Percentiles rank a stretch among this genome's conserved stretches.
Conservation (phyloP, 2,888 invertebrate genomes). For the Diloba caeruleocephala region DNA sequence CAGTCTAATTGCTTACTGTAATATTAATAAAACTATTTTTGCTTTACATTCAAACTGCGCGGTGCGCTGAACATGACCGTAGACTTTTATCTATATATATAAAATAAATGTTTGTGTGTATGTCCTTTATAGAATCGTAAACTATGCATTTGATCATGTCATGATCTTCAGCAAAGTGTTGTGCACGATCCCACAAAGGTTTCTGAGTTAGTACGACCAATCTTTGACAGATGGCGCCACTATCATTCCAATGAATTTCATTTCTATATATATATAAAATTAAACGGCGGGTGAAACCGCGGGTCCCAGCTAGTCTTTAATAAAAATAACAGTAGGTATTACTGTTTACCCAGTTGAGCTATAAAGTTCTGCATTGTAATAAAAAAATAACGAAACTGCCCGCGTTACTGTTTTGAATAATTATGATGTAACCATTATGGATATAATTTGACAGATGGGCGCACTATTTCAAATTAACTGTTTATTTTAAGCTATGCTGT, state of each 20-base stretch:
- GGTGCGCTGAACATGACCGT: constrained; percentile 13
- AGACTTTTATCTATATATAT: constrained; percentile 24
- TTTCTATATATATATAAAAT: too few species aligned
- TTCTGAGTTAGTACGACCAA: too few species aligned
- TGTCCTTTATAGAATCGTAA: too few species aligned
- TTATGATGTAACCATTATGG: constrained; percentile 15
- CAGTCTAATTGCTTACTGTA: constrained; percentile 67
- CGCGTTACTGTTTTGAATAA: constrained; percentile 21
- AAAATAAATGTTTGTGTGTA: too few species aligned
- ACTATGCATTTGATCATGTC: too few species aligned
- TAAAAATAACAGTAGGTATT: constrained; percentile 23
- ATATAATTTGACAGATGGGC: constrained; percentile 16
- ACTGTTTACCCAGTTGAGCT: constrained; percentile 16
- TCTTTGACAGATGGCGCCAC: too few species aligned
- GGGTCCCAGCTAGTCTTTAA: too few species aligned
- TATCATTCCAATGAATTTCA: too few species aligned
- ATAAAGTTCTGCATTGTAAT: constrained; percentile 36
- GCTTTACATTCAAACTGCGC: constrained; percentile 27
- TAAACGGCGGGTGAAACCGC: too few species aligned
- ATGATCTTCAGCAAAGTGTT: too few species aligned
- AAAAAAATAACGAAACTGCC: constrained; percentile 26
- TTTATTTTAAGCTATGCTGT: neutral
- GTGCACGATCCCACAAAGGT: too few species aligned
- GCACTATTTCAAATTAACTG: constrained; percentile 21
- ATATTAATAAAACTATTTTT: constrained; percentile 68